Evolutionary conservation across 1,140 invertebrate species (phyloP).

Genomic region (Gonatopus flavifemur): DNA sequence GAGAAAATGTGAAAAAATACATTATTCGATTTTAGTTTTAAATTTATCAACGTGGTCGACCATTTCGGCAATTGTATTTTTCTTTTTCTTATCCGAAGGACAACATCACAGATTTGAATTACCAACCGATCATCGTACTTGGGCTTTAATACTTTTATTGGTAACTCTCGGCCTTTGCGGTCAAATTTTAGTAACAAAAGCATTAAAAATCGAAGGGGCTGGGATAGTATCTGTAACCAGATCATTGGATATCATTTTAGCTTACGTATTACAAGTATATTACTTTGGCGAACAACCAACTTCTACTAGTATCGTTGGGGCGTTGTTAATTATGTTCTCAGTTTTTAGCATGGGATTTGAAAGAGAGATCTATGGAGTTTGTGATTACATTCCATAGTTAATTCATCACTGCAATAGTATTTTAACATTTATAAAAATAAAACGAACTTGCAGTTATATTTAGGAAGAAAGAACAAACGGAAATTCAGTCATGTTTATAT

Average conservation of each 20-base stretch:
- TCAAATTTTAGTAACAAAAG: conserved; percentile 57
- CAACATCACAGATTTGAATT: conserved; percentile 32
- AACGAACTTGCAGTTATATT: no score
- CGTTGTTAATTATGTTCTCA: conserved; percentile 54
- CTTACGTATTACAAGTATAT: conserved; percentile 58
- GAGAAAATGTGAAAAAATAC: conserved; percentile 59
- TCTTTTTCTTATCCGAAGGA: conserved; percentile 37
- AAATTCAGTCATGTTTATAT: no score
- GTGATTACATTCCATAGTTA: conserved; percentile 50
- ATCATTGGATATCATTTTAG: conserved; percentile 59
- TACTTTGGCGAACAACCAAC: conserved; percentile 58
- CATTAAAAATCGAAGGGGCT: conserved; percentile 58
- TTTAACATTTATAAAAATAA: no score
- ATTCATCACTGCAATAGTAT: no score
- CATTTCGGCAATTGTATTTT: conserved; percentile 43
- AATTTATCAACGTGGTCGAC: conserved; percentile 58
- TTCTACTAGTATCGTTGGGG: conserved; percentile 52
- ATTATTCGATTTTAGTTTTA: conserved; percentile 57
- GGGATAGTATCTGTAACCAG: conserved; percentile 59
- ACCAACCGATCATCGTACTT: conserved; percentile 46
- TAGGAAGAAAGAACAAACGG: no score
- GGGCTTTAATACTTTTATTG: conserved; percentile 44
- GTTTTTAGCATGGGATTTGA: conserved; percentile 60
- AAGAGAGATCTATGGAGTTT: conserved; percentile 51
- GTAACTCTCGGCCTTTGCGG: conserved; percentile 53